These are phyloP conservation scores for Thalassophryne amazonica DNA, from an alignment of 2,797 vertebrate genomes.

Conservation along the genomic window DNA sequence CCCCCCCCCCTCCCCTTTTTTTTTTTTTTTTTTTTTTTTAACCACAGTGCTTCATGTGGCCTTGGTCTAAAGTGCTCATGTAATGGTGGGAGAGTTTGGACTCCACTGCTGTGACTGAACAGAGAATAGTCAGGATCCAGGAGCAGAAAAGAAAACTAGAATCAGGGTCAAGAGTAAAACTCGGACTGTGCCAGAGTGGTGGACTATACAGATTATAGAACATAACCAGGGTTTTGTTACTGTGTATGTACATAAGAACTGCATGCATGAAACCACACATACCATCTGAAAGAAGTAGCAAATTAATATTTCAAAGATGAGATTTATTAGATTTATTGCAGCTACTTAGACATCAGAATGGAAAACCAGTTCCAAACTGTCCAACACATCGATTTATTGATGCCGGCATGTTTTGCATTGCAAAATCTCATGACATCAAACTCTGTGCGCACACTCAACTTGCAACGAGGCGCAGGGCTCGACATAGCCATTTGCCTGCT, in stretches of 20 bases:
- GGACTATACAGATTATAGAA: neutral
- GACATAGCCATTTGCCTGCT: no score
- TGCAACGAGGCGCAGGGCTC: no score
- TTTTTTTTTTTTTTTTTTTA: no score
- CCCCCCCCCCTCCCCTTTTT: neutral
- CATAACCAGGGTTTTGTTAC: neutral
- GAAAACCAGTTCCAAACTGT: no score
- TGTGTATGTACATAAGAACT: neutral
- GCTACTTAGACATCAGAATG: neutral
- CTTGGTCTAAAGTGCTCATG: conserved; percentile 24
- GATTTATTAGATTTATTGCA: neutral
- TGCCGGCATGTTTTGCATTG: no score
- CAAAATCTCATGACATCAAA: no score
- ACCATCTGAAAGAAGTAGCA: neutral
- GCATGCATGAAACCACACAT: neutral
- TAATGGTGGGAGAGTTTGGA: conserved; percentile 5
- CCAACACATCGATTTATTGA: no score
- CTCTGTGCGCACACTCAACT: no score
- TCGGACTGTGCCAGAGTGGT: neutral
- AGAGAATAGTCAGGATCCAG: neutral
- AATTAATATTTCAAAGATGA: neutral
- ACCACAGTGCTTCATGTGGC: conserved; percentile 13
- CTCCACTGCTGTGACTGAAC: neutral
- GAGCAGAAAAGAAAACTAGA: neutral
- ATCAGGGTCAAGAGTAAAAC: neutral